Percentiles rank a stretch among this genome's conserved stretches.
These are phyloP conservation scores for Cataglyphis rosenhaueri DNA, from an alignment of 2,888 invertebrate species.

Conservation along the genomic window DNA sequence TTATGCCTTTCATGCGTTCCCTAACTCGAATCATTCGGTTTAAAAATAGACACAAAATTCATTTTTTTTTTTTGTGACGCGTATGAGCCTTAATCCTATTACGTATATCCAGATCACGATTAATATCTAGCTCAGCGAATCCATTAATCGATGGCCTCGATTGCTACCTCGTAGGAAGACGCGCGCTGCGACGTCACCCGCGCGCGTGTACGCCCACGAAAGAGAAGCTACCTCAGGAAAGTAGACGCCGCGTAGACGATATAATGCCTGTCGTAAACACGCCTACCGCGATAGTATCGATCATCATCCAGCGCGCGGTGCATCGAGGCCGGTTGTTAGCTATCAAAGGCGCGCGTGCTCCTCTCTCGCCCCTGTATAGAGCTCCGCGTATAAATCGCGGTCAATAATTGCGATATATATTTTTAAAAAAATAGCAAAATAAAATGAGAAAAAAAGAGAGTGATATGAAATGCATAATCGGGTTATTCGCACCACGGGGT, in stretches of 20 bases:
- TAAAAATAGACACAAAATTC: conserved; percentile 85
- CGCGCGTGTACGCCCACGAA: conserved; percentile 38
- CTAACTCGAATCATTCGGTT: conserved; percentile 78
- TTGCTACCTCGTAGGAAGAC: conserved; percentile 22
- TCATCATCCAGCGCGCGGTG: conserved; percentile 57
- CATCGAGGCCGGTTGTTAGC: conserved; percentile 40
- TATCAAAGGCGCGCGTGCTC: conserved; percentile 42
- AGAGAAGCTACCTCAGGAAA: conserved; percentile 51
- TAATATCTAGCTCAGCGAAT: conserved; percentile 69
- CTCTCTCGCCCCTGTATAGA: conserved; percentile 15
- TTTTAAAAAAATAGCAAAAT: neutral
- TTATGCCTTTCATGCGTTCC: conserved; percentile 56
- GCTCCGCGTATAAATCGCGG: conserved; percentile 31
- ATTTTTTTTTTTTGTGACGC: conserved; percentile 76
- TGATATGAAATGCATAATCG: neutral
- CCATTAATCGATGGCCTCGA: conserved; percentile 40
- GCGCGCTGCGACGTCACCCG: conserved; percentile 39
- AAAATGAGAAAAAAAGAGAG: neutral
- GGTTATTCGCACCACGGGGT: neutral
- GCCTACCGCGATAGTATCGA: conserved; percentile 66
- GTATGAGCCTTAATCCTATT: conserved; percentile 82
- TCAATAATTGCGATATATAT: conserved; percentile 8
- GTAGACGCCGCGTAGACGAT: conserved; percentile 58
- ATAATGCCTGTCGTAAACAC: conserved; percentile 66
- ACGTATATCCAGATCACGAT: conserved; percentile 85